These are phyloP conservation scores for Latrodectus geometricus DNA, from an alignment of 1,140 invertebrate species.

Conservation along the genomic window DNA sequence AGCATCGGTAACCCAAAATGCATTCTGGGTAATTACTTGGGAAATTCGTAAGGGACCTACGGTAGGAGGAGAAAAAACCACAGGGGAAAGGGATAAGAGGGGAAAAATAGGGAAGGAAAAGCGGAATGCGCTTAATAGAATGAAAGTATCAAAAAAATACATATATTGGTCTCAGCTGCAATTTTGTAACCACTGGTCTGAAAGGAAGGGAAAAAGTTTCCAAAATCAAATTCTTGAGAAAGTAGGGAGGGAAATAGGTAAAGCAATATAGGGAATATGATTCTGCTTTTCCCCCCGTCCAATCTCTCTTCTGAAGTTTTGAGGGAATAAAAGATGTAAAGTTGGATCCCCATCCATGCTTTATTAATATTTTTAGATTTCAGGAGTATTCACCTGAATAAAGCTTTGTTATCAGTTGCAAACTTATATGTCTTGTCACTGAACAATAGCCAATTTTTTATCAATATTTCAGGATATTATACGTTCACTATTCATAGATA, in stretches of 20 bases:
- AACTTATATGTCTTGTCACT: too few relatives aligned
- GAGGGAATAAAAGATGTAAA: not conserved
- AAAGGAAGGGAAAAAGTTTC: slow-evolving; percentile 26
- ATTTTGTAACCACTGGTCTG: slow-evolving; percentile 17
- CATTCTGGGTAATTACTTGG: too few relatives aligned
- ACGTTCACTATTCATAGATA: too few relatives aligned
- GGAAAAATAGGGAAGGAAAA: not conserved
- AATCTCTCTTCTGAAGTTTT: not conserved
- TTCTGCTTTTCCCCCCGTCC: not conserved
- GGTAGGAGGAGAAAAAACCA: not conserved
- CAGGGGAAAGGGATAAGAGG: not conserved
- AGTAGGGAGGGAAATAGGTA: not conserved
- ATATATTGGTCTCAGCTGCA: slow-evolving; percentile 35
- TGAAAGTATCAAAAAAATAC: slow-evolving; percentile 24
- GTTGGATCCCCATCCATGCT: not conserved
- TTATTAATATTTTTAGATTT: slow-evolving; percentile 1
- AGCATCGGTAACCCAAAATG: too few relatives aligned
- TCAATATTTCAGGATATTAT: too few relatives aligned
- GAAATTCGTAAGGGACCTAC: too few relatives aligned
- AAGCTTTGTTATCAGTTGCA: not conserved
- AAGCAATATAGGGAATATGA: not conserved
- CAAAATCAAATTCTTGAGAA: slow-evolving; percentile 41
- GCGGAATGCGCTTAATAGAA: slow-evolving; percentile 29
- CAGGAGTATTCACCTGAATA: not conserved
- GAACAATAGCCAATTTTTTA: too few relatives aligned